Base-by-base conservation (phyloP, 2,888 invertebrate genomes). In the Eledone cirrhosa region DNA sequence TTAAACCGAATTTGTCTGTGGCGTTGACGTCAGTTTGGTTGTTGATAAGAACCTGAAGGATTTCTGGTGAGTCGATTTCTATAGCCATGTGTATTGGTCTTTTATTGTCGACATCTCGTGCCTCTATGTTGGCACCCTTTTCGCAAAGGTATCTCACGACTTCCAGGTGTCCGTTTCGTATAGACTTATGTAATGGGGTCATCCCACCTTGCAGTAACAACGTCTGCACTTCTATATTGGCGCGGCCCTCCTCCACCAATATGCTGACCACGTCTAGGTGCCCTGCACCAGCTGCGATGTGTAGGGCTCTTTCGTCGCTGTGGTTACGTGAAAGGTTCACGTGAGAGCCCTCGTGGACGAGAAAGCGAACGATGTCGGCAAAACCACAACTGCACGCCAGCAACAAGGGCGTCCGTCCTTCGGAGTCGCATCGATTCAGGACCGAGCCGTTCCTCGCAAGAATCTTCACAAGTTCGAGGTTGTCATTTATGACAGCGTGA, bases 401-500 rank as follows among this genome's bases (percentile, higher is more conserved):
- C 24, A 83, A 77, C 31, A 85, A 79, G 27, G 82, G 80, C 7
- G 82, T 79, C 65, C 82, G 81, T 1, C 84, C 84, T 48, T 83
- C 81, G 7, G 78, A 79, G 4, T 84, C 85, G 29, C 67, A 75
- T 31, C 79, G 63, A 79, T 82, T 81, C 7, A 82, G 81, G 69
- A 81, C 80, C 13, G 80, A 79, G 13, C 83, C 82, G n/a, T 53
- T 78, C 8, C 76, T 75, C 29, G 85, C 78, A 53, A 85, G 65
- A 27, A 80, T 41, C 11, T 81, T 80, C 16, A 84, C 82, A 22
- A 84, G 80, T n/a, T 79, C 79, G 14, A 82, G 78, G 48, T 82
- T 78, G 29, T 85, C 85, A 69, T 83, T 86, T 72, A 84, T 82
- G 16, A 84, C 84, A 24, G 85, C 85, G 31, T 85, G 84, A 74